A percentile compares a stretch with the other conserved stretches of the same genome.
These are phyloP conservation scores for Eugnorisma glareosa DNA, from an alignment of 2,888 invertebrate genomes.

Conservation along the genomic window DNA sequence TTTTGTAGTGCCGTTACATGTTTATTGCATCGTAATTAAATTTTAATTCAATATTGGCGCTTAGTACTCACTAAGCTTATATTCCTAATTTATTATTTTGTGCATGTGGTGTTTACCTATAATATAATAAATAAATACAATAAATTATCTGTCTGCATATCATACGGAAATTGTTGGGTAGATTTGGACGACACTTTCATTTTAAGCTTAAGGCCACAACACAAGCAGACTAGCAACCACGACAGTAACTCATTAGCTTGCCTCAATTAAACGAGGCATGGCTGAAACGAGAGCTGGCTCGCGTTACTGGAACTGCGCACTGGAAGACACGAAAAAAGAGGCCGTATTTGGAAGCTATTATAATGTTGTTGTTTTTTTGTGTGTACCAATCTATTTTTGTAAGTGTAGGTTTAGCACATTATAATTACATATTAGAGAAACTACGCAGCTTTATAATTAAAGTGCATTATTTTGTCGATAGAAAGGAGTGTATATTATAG, in stretches of 20 bases:
- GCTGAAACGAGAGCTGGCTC: slow-evolving; percentile 68
- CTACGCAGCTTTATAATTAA: background rate
- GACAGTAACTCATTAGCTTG: slow-evolving; percentile 71
- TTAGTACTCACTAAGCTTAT: too few species aligned
- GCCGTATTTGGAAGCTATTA: background rate
- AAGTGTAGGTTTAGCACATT: too few species aligned
- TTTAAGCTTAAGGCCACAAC: background rate
- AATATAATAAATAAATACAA: too few species aligned
- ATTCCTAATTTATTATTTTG: too few species aligned
- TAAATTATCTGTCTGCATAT: too few species aligned
- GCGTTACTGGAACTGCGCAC: background rate
- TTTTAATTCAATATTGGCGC: too few species aligned
- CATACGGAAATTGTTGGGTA: background rate
- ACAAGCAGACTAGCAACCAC: slow-evolving; percentile 12
- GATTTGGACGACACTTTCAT: background rate
- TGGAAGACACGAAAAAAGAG: background rate
- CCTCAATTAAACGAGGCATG: slow-evolving; percentile 71
- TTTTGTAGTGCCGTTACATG: too few species aligned
- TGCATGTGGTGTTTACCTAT: too few species aligned
- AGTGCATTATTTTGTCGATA: background rate
- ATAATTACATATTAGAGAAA: too few species aligned
- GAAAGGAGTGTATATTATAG: background rate
- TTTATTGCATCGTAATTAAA: too few species aligned
- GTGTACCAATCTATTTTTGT: background rate
- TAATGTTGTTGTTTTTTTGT: background rate